These are phyloP conservation scores for Avahi laniger DNA, from an alignment of 2,797 vertebrate genomes.

Conservation along the genomic window DNA sequence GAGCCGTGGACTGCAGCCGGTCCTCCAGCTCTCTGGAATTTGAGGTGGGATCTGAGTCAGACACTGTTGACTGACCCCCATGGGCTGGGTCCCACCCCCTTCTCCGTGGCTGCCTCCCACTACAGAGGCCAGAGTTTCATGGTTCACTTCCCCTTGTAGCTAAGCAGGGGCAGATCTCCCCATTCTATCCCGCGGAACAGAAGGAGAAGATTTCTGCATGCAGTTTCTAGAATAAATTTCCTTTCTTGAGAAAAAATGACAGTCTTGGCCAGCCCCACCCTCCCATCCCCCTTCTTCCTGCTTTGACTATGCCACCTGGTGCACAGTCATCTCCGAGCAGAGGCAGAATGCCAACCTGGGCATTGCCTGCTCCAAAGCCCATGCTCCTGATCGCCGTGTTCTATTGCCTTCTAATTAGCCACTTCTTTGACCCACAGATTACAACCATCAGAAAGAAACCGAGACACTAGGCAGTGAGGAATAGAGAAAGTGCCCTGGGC, in stretches of 20 bases:
- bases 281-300: neutral
- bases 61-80: neutral
- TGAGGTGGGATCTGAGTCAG: neutral
- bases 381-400: neutral
- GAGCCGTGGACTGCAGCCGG: accelerated
- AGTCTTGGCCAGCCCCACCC: accelerated
- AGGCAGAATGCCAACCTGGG: neutral
- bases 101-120: neutral
- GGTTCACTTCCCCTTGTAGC: neutral
- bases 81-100: neutral
- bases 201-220: neutral
- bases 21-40: neutral
- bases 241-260: neutral
- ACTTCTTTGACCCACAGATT: neutral
- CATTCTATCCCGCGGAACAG: neutral
- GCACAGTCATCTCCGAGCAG: neutral
- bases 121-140: neutral
- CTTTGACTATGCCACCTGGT: neutral
- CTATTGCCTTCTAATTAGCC: neutral
- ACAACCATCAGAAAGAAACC: neutral
- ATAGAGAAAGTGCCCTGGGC: neutral
- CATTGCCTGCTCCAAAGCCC: neutral
- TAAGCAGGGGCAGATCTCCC: neutral
- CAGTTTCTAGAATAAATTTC: neutral
- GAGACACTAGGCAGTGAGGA: neutral